Evolutionary conservation across 1,140 invertebrate species (phyloP).

Genomic region (Eriocheir sinensis): DNA sequence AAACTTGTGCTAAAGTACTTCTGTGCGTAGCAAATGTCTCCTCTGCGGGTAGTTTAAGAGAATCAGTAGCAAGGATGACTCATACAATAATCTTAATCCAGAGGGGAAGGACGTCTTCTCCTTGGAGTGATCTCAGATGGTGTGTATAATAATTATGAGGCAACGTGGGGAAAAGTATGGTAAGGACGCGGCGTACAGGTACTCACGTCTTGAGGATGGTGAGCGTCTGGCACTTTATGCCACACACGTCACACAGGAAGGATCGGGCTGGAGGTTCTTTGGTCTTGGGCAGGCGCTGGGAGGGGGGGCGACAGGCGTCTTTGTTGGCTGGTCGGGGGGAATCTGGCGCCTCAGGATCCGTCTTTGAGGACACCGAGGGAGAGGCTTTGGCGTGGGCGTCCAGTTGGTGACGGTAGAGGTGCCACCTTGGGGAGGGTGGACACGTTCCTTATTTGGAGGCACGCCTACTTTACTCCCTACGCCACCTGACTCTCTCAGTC

Average conservation of each 20-base stretch:
- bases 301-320: neutral
- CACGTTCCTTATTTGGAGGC: neutral
- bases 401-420: slow-evolving; percentile 59
- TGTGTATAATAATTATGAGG: neutral
- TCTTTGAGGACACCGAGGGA: neutral
- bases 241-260: slow-evolving; percentile 73
- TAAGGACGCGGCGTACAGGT: neutral
- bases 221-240: slow-evolving; percentile 48
- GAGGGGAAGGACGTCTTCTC: neutral
- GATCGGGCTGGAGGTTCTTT: neutral
- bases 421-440: slow-evolving; percentile 49
- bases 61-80: neutral
- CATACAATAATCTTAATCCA: neutral
- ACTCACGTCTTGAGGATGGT: slow-evolving; percentile 68
- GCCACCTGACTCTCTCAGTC: neutral
- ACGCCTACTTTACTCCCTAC: neutral
- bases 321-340: neutral
- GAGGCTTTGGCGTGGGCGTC: slow-evolving; percentile 57
- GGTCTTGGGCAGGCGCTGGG: neutral
- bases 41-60: neutral
- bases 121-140: neutral
- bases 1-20: neutral
- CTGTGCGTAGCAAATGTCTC: neutral
- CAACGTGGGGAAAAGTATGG: neutral
- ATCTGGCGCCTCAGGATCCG: slow-evolving; percentile 14